Evolutionary conservation across 2,888 invertebrate genomes (phyloP).

Genomic region (Ennomos fuscantarius): DNA sequence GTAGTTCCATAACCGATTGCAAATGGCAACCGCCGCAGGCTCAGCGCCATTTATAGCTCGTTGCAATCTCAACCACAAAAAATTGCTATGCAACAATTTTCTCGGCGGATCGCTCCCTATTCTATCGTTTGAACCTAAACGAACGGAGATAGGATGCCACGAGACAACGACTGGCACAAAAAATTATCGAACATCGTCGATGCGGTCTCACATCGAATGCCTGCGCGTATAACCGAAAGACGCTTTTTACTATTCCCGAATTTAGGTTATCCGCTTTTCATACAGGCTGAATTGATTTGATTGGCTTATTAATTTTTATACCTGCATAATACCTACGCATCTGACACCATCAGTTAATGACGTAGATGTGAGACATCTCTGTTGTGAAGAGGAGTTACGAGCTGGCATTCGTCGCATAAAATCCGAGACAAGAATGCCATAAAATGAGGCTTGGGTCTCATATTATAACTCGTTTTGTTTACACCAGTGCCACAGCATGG

Average conservation of each 20-base stretch:
- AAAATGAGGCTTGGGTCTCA: conserved; percentile 59
- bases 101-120: conserved; percentile 66
- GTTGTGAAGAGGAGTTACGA: conserved; percentile 44
- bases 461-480: conserved; percentile 71
- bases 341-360: conserved; percentile 21
- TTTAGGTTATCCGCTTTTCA: conserved; percentile 31
- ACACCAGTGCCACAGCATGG: conserved; percentile 54
- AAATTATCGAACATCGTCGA: conserved; percentile 43
- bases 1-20: conserved; percentile 84
- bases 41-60: conserved; percentile 78
- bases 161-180: conserved; percentile 54
- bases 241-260: conserved; percentile 50
- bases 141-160: conserved; percentile 59
- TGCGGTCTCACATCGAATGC: conserved; percentile 63
- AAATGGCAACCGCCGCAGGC: conserved; percentile 82
- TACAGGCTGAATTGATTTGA: conserved; percentile 27
- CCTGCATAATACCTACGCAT: conserved; percentile 1
- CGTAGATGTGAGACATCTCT: conserved; percentile 22
- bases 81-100: conserved; percentile 73
- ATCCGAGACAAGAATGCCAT: conserved; percentile 65
- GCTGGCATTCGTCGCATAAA: conserved; percentile 48
- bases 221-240: conserved; percentile 60
- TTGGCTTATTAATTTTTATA: conserved; percentile 20
- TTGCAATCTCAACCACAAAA: conserved; percentile 79
- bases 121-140: conserved; percentile 66